phyloP scores from a whole-genome alignment of 2,888 invertebrate species.

The Andrena bucephala region DNA sequence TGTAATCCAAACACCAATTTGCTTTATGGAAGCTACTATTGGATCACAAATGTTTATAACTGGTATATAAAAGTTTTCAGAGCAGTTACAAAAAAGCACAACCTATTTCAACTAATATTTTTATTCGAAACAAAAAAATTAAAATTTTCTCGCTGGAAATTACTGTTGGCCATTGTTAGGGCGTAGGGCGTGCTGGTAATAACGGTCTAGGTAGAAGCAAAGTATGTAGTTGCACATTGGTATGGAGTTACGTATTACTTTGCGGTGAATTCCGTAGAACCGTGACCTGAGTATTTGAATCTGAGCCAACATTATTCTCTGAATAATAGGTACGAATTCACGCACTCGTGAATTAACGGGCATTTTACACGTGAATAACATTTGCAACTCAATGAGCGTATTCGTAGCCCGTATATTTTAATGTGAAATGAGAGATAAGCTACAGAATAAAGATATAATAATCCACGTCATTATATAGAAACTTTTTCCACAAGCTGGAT shows the following conservation, averaged over 20 bases:
- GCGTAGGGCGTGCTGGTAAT: neutral
- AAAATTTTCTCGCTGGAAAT: neutral
- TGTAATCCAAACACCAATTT: neutral
- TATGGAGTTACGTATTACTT: conserved; percentile 60
- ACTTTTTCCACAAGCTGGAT: too few relatives aligned
- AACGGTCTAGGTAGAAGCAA: neutral
- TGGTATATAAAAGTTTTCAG: neutral
- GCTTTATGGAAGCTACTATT: too few relatives aligned
- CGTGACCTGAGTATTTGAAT: conserved; percentile 4
- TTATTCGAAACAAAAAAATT: neutral
- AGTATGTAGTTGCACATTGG: conserved; percentile 27
- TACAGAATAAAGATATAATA: too few relatives aligned
- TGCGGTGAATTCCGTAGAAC: conserved; percentile 7
- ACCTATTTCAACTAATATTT: neutral
- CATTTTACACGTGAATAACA: conserved; percentile 1
- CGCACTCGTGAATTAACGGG: conserved; percentile 6
- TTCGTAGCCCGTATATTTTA: neutral
- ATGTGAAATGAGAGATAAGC: neutral
- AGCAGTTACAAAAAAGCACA: neutral
- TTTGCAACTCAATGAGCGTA: conserved; percentile 3
- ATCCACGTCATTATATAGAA: too few relatives aligned
- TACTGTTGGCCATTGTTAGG: neutral
- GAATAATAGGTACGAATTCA: conserved; percentile 3
- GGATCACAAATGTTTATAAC: too few relatives aligned
- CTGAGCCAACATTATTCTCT: conserved; percentile 3